These are phyloP conservation scores for Phania funesta DNA, from an alignment of 2,888 invertebrate species.

Conservation along the genomic window DNA sequence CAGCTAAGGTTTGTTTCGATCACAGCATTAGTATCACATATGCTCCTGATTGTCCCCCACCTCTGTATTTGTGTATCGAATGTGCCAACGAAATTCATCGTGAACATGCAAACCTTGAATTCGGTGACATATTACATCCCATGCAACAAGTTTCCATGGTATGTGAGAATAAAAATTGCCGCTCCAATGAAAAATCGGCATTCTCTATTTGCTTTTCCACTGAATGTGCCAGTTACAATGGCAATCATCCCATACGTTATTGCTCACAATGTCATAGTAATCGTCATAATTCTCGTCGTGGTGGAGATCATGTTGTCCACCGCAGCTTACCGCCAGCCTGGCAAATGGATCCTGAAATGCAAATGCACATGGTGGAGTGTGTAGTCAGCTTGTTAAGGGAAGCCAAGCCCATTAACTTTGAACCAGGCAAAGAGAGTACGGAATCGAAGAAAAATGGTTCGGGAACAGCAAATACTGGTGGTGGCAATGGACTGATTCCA, in stretches of 20 bases:
- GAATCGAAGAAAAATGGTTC: constrained; percentile 78
- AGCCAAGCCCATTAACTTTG: constrained; percentile 90
- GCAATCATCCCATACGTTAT: constrained; percentile 96
- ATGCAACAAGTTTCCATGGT: constrained; percentile 97
- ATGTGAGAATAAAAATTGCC: constrained; percentile 98
- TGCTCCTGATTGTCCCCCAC: constrained; percentile 93
- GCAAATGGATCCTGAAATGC: constrained; percentile 94
- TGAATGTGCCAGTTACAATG: constrained; percentile 97
- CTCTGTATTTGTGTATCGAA: constrained; percentile 96
- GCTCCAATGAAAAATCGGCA: constrained; percentile 93
- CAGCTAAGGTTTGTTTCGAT: constrained; percentile 96
- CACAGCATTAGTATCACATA: constrained; percentile 94
- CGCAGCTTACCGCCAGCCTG: constrained; percentile 92
- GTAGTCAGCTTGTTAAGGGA: constrained; percentile 95
- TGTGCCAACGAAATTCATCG: constrained; percentile 96
- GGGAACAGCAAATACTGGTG: constrained; percentile 73
- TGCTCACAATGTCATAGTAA: constrained; percentile 94
- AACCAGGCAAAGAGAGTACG: constrained; percentile 82
- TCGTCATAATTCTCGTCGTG: constrained; percentile 92
- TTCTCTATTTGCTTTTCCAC: constrained; percentile 97
- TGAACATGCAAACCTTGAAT: constrained; percentile 91
- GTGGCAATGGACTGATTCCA: constrained; percentile 65
- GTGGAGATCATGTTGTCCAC: constrained; percentile 95
- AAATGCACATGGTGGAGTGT: constrained; percentile 95
- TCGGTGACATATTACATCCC: constrained; percentile 93